Conservation (phyloP, 2,797 vertebrate species). For the Lepilemur septentrionalis region DNA sequence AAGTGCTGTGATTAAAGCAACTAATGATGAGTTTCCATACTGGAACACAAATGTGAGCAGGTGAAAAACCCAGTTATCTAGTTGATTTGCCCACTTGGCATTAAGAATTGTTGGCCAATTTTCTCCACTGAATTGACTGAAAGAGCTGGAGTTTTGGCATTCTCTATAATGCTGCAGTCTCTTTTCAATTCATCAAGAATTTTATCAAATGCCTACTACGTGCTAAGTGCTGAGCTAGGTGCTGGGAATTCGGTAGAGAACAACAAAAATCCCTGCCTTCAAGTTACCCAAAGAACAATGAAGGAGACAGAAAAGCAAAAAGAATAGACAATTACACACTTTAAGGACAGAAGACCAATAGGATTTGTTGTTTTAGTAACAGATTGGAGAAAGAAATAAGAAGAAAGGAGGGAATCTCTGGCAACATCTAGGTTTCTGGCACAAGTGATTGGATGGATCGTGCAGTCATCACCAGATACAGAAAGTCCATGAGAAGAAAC, state of each 20-base stretch:
- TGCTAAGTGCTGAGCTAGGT: background rate
- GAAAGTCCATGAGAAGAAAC: background rate
- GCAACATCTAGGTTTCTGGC: background rate
- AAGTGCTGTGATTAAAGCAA: constrained; percentile 5
- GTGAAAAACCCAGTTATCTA: background rate
- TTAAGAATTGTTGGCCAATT: background rate
- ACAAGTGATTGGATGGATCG: background rate
- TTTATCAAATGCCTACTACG: constrained; percentile 11
- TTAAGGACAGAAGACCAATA: background rate
- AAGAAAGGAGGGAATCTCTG: background rate
- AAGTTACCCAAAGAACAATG: background rate
- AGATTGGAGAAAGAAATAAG: background rate
- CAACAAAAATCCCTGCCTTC: background rate
- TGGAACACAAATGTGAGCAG: background rate
- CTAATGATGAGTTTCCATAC: background rate
- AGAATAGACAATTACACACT: background rate
- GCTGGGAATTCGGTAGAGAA: background rate
- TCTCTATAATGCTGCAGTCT: background rate
- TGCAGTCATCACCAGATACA: background rate
- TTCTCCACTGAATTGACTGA: background rate
- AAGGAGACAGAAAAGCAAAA: background rate
- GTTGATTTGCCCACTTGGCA: constrained; percentile 14
- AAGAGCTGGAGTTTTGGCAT: background rate
- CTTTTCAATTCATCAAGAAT: background rate
- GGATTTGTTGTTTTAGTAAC: background rate